phyloP scores from a whole-genome alignment of 2,113 vertebrate genomes.

The Chaetodon auriga region DNA sequence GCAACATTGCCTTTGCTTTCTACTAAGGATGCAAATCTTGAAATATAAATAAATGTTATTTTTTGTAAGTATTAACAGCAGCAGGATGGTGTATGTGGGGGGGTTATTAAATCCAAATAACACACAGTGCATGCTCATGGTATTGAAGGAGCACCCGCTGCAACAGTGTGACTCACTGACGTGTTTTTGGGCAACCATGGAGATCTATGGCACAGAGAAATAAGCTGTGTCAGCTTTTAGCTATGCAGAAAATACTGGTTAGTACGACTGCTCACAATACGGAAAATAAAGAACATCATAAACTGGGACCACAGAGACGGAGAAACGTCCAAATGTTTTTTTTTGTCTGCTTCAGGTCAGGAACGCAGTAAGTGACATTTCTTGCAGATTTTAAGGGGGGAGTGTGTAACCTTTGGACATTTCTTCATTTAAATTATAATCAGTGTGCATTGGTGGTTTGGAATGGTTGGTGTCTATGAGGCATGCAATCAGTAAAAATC shows the following conservation, averaged over 20 bases:
- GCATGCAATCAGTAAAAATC: background rate
- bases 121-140: background rate
- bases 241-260: background rate
- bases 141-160: background rate
- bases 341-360: background rate
- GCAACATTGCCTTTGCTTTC: background rate
- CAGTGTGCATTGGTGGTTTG: background rate
- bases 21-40: background rate
- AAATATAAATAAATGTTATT: background rate
- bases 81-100: too few relatives aligned
- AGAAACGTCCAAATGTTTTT: background rate
- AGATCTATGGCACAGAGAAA: background rate
- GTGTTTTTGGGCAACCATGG: slow-evolving; percentile 5
- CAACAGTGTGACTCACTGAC: background rate
- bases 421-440: slow-evolving; percentile 13
- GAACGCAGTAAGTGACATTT: slow-evolving; percentile 18
- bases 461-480: background rate
- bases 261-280: background rate
- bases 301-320: background rate
- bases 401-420: slow-evolving; percentile 34
- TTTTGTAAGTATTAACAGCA: background rate
- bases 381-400: slow-evolving; percentile 2
- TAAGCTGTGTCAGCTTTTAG: background rate
- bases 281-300: background rate
- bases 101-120: background rate